Percentiles rank a stretch among this genome's conserved stretches.
phyloP scores from a whole-genome alignment of 2,888 invertebrate genomes.

The Smittia sp. region DNA sequence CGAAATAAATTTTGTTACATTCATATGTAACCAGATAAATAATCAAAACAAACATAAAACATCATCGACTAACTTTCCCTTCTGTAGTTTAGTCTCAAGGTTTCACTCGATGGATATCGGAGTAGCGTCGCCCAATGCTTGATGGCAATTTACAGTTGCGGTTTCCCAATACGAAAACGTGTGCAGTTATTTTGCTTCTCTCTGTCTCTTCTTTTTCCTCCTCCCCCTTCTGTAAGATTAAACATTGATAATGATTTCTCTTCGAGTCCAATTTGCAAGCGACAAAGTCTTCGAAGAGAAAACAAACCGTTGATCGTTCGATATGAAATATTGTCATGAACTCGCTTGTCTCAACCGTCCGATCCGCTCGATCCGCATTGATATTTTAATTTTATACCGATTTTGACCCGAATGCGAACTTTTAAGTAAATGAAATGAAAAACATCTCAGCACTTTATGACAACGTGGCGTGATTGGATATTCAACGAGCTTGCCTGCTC shows the following conservation, averaged over 20 bases:
- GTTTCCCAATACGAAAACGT: not conserved
- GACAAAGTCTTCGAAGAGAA: constrained; percentile 1
- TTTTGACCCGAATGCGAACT: constrained; percentile 4
- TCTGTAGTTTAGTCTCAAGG: no score
- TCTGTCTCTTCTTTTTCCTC: not conserved
- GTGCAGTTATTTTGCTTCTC: not conserved
- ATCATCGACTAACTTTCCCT: no score
- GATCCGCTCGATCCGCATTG: not conserved
- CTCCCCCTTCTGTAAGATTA: not conserved
- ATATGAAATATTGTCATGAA: not conserved
- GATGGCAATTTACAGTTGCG: constrained; percentile 8
- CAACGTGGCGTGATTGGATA: not conserved
- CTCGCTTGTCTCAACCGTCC: not conserved
- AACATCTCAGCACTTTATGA: not conserved
- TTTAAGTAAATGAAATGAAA: not conserved
- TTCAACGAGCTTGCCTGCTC: not conserved
- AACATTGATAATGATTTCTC: not conserved
- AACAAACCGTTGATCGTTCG: not conserved
- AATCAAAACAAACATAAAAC: no score
- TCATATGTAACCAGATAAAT: no score
- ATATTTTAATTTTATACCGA: constrained; percentile 21
- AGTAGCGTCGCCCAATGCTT: not conserved
- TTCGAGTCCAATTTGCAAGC: not conserved
- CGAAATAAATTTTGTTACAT: no score
- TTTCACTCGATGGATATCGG: no score